Evolutionary conservation across 2,888 invertebrate genomes (phyloP).

Genomic region (Eupithecia pulchellata): DNA sequence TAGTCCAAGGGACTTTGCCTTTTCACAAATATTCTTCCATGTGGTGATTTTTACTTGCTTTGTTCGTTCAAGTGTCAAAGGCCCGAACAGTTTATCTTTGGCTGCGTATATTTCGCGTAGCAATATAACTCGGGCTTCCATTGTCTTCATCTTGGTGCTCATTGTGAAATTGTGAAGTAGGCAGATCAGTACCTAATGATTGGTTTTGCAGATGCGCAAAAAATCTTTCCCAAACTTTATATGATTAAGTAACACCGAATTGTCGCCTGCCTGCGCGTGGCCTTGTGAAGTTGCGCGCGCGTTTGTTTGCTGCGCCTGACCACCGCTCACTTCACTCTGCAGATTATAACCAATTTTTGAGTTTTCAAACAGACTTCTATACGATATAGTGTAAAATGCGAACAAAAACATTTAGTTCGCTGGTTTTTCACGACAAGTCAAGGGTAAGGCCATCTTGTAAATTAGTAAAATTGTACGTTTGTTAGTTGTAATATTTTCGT

Average conservation of each 20-base stretch:
- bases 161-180: neutral
- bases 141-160: slow-evolving; percentile 32
- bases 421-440: neutral
- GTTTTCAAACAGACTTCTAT: neutral
- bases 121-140: slow-evolving; percentile 37
- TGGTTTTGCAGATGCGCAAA: neutral
- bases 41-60: slow-evolving; percentile 29
- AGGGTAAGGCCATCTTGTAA: slow-evolving; percentile 30
- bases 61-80: slow-evolving; percentile 28
- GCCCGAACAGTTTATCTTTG: slow-evolving; percentile 38
- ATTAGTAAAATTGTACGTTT: slow-evolving; percentile 8
- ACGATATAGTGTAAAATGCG: neutral
- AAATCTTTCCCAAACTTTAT: neutral
- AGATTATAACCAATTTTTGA: neutral
- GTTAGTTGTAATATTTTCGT: neutral
- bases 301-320: slow-evolving; percentile 2
- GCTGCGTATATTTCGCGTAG: slow-evolving; percentile 38
- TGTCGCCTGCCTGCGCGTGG: neutral
- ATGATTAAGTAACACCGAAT: neutral
- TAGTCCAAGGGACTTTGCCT: slow-evolving; percentile 39
- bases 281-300: slow-evolving; percentile 28
- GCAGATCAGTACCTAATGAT: neutral
- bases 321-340: slow-evolving; percentile 16
- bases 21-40: slow-evolving; percentile 36
- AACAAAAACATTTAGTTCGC: neutral